These are phyloP conservation scores for Pteronotus mesoamericanus DNA, from an alignment of 2,797 vertebrate species.

Conservation along the genomic window DNA sequence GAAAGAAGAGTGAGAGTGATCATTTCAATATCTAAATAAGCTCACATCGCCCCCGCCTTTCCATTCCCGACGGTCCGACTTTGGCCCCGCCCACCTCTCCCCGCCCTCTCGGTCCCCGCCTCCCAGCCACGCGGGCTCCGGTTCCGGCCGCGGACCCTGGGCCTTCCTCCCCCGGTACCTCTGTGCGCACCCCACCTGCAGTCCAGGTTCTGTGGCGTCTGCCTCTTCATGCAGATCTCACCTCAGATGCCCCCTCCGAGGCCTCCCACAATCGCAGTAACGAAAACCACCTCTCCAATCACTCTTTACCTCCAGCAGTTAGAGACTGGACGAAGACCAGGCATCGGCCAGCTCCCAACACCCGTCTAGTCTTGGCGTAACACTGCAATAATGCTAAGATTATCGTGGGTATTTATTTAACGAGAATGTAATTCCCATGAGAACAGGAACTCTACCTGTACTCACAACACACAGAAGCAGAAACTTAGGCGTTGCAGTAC, in stretches of 20 bases:
- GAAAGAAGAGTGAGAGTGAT: not conserved
- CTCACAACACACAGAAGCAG: not conserved
- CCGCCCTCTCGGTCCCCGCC: not conserved
- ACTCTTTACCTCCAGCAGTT: not conserved
- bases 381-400: not conserved
- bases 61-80: not conserved
- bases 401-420: not conserved
- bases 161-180: not conserved
- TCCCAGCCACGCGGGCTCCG: not conserved
- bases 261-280: not conserved
- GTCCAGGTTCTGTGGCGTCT: not conserved
- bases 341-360: not conserved
- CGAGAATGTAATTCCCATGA: not conserved
- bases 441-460: not conserved
- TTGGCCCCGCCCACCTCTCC: not conserved
- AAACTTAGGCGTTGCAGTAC: not conserved
- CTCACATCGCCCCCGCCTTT: not conserved
- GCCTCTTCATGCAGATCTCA: not conserved
- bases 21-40: not conserved
- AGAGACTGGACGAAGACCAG: not conserved
- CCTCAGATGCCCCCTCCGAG: not conserved
- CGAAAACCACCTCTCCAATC: not conserved
- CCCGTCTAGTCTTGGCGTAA: not conserved
- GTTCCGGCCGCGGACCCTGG: not conserved
- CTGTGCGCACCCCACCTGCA: not conserved